phyloP scores from a whole-genome alignment of 2,113 vertebrate genomes.

The Sylvia atricapilla region DNA sequence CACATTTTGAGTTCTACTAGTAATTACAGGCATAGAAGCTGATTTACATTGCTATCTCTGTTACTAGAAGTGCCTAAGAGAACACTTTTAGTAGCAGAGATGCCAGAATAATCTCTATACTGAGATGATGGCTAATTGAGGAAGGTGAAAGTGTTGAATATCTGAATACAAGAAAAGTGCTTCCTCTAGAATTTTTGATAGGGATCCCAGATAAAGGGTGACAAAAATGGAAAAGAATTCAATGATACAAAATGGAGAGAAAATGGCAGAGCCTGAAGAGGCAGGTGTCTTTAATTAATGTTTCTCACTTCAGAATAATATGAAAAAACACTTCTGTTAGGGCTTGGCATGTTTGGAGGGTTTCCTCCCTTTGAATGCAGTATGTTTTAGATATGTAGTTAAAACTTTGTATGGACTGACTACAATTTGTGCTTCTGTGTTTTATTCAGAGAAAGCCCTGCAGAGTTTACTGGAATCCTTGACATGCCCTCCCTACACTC shows the following conservation, averaged over 20 bases:
- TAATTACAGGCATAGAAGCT: neutral
- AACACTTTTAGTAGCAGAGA: neutral
- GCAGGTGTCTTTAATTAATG: neutral
- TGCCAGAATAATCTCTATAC: neutral
- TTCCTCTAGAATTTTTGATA: neutral
- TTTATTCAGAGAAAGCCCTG: conserved; percentile 86
- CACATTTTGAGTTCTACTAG: neutral
- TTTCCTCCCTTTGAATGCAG: neutral
- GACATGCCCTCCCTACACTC: conserved; percentile 90
- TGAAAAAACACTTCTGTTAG: neutral
- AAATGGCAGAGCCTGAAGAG: neutral
- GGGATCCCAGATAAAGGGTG: neutral
- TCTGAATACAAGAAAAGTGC: neutral
- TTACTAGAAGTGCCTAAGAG: neutral
- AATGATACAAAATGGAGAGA: neutral
- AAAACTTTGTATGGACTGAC: neutral
- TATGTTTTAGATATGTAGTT: neutral
- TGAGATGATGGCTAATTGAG: neutral
- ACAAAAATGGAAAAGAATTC: neutral
- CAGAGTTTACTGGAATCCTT: conserved; percentile 90
- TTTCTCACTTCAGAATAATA: neutral
- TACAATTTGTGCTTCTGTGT: conserved; percentile 1
- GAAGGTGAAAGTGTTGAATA: neutral
- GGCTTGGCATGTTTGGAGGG: neutral
- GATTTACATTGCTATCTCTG: neutral